Conservation (phyloP, 2,113 vertebrate genomes). For the Corythornis vintsioides region DNA sequence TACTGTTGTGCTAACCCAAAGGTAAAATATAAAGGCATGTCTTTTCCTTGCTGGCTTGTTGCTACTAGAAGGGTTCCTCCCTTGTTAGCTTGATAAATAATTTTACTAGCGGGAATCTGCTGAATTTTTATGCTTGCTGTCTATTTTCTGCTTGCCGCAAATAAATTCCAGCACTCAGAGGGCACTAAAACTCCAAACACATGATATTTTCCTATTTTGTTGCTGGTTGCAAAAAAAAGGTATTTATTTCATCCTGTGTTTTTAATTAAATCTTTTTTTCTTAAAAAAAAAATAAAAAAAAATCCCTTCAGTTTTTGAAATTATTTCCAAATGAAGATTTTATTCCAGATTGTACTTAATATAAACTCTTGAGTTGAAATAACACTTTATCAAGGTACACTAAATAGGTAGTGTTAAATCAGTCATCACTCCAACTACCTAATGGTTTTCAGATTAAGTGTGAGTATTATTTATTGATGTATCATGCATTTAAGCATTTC, state of each 20-base stretch:
- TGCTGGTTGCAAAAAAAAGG: constrained; percentile 69
- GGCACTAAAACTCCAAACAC: constrained; percentile 90
- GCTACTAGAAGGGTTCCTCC: constrained; percentile 90
- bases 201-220: constrained; percentile 79
- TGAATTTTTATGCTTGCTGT: constrained; percentile 96
- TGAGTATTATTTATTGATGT: constrained; percentile 23
- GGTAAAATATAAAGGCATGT: constrained; percentile 95
- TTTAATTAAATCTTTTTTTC: constrained; percentile 71
- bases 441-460: neutral
- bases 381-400: neutral
- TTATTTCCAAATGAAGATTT: constrained; percentile 45
- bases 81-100: constrained; percentile 99
- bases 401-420: constrained; percentile 12
- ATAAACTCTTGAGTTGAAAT: neutral
- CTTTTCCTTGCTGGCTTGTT: constrained; percentile 88
- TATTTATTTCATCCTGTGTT: constrained; percentile 77
- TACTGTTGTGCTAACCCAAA: constrained; percentile 90
- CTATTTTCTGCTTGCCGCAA: constrained; percentile 96
- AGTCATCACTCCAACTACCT: neutral
- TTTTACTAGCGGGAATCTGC: constrained; percentile 95
- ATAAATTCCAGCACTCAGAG: constrained; percentile 96
- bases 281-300: neutral
- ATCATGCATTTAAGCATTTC: constrained; percentile 31
- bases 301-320: neutral
- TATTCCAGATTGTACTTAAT: neutral